Evolutionary conservation across 2,797 vertebrate species (phyloP).

Genomic region (Pteronotus mesoamericanus): DNA sequence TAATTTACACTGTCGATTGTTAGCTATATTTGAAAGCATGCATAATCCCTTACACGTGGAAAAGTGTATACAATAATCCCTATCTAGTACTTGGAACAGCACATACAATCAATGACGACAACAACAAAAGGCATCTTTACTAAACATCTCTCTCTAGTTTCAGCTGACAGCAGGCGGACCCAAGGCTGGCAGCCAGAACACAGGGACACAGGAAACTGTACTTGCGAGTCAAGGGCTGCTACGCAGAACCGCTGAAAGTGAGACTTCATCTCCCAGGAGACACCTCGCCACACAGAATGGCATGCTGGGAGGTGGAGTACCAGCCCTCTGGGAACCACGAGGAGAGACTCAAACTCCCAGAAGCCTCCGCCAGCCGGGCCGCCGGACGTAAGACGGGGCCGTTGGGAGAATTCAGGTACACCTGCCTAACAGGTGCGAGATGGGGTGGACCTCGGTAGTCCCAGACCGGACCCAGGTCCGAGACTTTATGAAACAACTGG

Average conservation of each 20-base stretch:
- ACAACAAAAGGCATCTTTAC: not conserved
- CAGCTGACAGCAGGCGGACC: not conserved
- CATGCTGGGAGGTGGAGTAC: not conserved
- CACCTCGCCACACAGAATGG: not conserved
- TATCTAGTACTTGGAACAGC: not conserved
- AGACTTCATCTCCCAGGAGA: conserved; percentile 56
- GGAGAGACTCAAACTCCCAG: conserved; percentile 27
- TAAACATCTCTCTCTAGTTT: not conserved
- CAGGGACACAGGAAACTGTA: not conserved
- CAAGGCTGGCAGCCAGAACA: not conserved
- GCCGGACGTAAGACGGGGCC: fast-evolving
- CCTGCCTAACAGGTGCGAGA: not conserved
- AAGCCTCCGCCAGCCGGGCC: not conserved
- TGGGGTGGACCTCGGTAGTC: fast-evolving
- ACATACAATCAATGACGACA: not conserved
- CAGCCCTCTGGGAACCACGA: not conserved
- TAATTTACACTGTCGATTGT: not conserved
- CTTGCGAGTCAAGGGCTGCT: not conserved
- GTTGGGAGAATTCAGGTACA: too few species aligned
- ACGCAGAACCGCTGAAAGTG: fast-evolving
- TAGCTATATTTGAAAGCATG: not conserved
- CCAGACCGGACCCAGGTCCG: not conserved
- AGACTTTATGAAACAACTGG: not conserved
- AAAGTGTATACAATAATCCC: not conserved
- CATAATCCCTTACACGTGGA: not conserved